phyloP scores from a whole-genome alignment of 2,888 invertebrate species.

The Agrotis exclamationis region DNA sequence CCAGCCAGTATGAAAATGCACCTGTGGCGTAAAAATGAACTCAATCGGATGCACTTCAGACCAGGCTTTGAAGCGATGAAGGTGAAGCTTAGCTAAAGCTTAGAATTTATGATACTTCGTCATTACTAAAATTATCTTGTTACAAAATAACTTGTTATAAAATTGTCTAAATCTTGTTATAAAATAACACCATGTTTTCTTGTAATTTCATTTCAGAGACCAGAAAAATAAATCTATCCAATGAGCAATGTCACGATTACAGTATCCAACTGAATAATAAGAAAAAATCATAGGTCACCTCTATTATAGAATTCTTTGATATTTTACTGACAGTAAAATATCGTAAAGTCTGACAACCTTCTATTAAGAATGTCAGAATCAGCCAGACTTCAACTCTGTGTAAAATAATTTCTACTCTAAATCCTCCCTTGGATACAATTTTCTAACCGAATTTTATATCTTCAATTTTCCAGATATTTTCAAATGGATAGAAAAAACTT shows the following conservation, averaged over 20 bases:
- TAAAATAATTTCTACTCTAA: background rate
- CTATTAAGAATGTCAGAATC: background rate
- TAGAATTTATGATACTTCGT: background rate
- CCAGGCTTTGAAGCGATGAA: conserved; percentile 10
- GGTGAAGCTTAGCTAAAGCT: background rate
- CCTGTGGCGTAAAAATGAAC: conserved; percentile 28
- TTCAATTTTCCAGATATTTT: background rate
- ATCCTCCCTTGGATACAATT: background rate
- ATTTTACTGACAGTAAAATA: background rate
- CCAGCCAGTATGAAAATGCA: conserved; percentile 33
- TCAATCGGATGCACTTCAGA: conserved; percentile 43
- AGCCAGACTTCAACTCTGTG: background rate
- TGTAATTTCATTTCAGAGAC: too few relatives aligned
- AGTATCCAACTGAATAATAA: background rate
- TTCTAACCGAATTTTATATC: background rate
- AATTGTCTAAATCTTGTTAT: too few relatives aligned
- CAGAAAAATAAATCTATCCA: too few relatives aligned
- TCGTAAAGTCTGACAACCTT: background rate
- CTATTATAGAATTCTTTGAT: background rate
- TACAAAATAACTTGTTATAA: too few relatives aligned
- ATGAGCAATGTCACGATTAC: too few relatives aligned
- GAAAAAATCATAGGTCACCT: background rate
- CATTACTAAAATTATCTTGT: too few relatives aligned
- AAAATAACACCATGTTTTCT: too few relatives aligned
- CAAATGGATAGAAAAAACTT: background rate